Percentiles rank a stretch among this genome's conserved stretches.
Evolutionary conservation across 2,113 vertebrate species (phyloP).

Genomic region (Cynocephalus volans): DNA sequence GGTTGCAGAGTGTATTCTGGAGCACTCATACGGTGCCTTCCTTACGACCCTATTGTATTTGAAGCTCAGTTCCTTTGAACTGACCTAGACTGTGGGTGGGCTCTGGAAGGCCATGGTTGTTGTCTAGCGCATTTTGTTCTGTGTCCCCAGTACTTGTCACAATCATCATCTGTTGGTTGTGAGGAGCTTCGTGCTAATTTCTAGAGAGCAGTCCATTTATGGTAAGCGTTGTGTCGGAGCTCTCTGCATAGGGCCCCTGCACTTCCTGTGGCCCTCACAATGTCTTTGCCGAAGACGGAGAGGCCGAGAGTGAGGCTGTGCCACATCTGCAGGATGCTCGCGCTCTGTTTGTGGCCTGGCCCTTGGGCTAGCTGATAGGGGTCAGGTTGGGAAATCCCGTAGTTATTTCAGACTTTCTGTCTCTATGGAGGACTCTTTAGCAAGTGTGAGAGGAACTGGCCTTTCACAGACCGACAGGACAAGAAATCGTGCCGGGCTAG

Average conservation of each 20-base stretch:
- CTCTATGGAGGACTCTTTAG: not conserved
- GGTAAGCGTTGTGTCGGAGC: fast-evolving
- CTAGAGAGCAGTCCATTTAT: not conserved
- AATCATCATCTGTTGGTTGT: fast-evolving
- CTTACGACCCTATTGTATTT: too few relatives aligned
- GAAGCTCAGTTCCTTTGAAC: fast-evolving
- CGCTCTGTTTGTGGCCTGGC: fast-evolving
- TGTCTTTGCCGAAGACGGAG: fast-evolving
- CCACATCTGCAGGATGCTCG: fast-evolving
- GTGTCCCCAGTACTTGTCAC: fast-evolving
- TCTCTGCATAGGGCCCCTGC: fast-evolving
- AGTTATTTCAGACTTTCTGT: not conserved
- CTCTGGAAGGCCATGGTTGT: fast-evolving
- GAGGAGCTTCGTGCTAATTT: fast-evolving
- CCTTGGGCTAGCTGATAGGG: too few relatives aligned
- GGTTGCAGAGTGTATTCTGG: not conserved
- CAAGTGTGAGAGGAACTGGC: not conserved
- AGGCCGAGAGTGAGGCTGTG: fast-evolving
- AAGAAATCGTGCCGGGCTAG: not conserved
- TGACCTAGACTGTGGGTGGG: not conserved
- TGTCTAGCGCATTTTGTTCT: not conserved
- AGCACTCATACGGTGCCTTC: too few relatives aligned
- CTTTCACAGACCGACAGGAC: not conserved
- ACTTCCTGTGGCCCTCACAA: fast-evolving
- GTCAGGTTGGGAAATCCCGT: too few relatives aligned